Conservation (phyloP, 1,140 invertebrate species). For the Paraescarpia echinospica region DNA sequence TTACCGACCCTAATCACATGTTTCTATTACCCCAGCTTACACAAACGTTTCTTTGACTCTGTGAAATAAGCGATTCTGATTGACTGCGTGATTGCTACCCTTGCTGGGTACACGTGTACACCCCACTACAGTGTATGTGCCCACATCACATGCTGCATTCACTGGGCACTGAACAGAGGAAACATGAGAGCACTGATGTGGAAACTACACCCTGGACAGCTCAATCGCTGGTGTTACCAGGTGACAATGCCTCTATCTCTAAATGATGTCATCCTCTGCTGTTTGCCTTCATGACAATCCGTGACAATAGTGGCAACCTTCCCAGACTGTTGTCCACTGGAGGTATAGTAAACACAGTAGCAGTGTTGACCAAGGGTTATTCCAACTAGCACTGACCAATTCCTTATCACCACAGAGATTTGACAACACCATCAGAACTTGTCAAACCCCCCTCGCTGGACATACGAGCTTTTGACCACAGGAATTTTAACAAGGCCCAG, state of each 20-base stretch:
- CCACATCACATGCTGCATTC: not conserved
- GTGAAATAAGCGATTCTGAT: not conserved
- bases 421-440: not conserved
- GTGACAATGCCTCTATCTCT: not conserved
- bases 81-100: not conserved
- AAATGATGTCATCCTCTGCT: not conserved
- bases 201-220: not conserved
- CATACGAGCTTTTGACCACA: not conserved
- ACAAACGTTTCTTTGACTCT: not conserved
- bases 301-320: not conserved
- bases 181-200: not conserved
- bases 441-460: not conserved
- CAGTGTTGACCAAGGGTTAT: not conserved
- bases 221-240: not conserved
- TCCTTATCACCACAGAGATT: not conserved
- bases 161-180: not conserved
- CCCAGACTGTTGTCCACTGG: not conserved
- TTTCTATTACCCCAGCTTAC: not conserved
- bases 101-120: not conserved
- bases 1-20: not conserved
- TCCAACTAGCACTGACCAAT: not conserved
- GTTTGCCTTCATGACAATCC: not conserved
- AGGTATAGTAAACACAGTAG: not conserved
- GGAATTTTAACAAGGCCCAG: not conserved
- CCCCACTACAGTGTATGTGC: not conserved